A percentile compares a stretch with the other conserved stretches of the same genome.
Evolutionary conservation across 2,113 vertebrate species (phyloP).

Genomic region (Cryptotis parvus): DNA sequence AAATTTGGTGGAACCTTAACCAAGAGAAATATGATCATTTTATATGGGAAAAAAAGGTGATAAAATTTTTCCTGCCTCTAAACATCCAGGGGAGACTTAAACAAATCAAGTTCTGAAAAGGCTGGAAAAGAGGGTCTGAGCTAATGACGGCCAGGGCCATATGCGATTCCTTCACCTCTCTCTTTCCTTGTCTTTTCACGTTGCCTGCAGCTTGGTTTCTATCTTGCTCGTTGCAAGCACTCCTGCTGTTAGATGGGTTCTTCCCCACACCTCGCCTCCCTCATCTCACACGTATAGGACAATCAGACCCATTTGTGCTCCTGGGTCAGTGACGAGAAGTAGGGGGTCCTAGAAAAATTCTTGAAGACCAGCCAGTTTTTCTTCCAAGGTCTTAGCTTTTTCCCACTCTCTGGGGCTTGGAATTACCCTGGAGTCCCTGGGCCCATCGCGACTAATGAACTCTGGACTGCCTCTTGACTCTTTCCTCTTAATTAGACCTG

Average conservation of each 20-base stretch:
- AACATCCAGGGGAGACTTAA: neutral
- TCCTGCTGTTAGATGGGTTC: neutral
- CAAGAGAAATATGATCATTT: neutral
- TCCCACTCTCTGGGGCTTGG: neutral
- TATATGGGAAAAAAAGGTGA: neutral
- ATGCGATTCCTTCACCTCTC: neutral
- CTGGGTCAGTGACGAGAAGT: neutral
- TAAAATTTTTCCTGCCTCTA: neutral
- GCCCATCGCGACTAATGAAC: too few species aligned
- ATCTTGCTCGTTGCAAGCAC: neutral
- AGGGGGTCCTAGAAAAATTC: constrained; percentile 4
- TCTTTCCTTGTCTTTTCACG: neutral
- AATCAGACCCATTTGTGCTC: neutral
- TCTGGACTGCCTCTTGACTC: too few species aligned
- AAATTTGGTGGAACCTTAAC: constrained; percentile 38
- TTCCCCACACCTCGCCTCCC: neutral
- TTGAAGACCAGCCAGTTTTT: neutral
- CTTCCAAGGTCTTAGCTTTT: neutral
- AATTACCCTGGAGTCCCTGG: neutral
- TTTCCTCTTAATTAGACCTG: neutral
- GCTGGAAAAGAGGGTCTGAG: neutral
- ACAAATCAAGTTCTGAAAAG: constrained; percentile 5
- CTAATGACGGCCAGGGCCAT: neutral
- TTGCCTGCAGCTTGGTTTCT: neutral
- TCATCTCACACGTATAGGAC: neutral